These are phyloP conservation scores for Bursaphelenchus okinawaensis DNA, from an alignment of 2,888 invertebrate genomes.

Conservation along the genomic window DNA sequence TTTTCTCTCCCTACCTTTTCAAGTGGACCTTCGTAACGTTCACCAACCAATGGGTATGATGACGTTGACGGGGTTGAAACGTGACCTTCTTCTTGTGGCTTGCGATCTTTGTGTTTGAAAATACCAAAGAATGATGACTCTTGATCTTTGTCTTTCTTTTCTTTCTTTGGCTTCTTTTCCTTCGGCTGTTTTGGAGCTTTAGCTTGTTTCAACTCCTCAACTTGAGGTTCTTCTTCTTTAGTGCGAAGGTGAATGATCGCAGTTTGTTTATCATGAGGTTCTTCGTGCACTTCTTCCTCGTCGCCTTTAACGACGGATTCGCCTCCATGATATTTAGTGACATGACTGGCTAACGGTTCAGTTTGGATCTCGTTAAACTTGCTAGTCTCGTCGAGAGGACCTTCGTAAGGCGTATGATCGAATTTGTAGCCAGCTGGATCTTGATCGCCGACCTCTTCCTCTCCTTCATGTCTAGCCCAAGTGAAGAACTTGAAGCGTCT, in stretches of 20 bases:
- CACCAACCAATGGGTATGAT: background rate
- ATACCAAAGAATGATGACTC: background rate
- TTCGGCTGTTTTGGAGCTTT: background rate
- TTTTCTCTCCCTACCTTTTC: background rate
- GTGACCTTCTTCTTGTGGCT: background rate
- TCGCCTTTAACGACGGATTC: background rate
- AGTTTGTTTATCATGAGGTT: background rate
- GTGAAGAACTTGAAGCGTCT: background rate
- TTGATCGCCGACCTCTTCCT: background rate
- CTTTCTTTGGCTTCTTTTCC: background rate
- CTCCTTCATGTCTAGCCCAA: background rate
- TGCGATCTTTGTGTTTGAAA: background rate
- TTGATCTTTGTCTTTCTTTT: background rate
- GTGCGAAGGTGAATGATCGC: background rate
- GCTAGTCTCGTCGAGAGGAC: background rate
- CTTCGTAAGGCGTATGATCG: background rate
- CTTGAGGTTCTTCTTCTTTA: background rate
- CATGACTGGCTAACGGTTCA: background rate
- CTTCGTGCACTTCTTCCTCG: background rate
- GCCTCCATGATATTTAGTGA: background rate
- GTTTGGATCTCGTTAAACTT: background rate
- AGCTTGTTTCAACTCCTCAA: background rate
- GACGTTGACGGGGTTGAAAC: background rate
- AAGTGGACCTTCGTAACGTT: background rate
- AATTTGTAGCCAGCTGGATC: background rate